A percentile compares a stretch with the other conserved stretches of the same genome.
phyloP scores from a whole-genome alignment of 1,140 invertebrate genomes.

The Episyrphus balteatus region DNA sequence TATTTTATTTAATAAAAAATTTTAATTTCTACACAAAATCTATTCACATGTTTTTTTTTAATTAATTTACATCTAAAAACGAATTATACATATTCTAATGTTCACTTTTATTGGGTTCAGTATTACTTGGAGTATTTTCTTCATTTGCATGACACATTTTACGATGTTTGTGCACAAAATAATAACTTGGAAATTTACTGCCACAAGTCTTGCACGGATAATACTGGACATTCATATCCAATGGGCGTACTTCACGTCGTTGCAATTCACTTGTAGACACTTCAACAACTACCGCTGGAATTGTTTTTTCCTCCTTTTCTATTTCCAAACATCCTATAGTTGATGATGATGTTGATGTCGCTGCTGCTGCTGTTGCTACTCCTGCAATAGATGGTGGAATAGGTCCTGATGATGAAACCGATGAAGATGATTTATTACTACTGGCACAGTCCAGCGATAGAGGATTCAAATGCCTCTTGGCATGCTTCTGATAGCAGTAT shows the following conservation, averaged over 20 bases:
- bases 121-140: constrained; percentile 18
- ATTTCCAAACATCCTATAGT: constrained; percentile 4
- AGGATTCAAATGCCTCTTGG: constrained; percentile 53
- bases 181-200: constrained; percentile 83
- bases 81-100: not conserved
- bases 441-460: constrained; percentile 32
- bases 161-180: constrained; percentile 85
- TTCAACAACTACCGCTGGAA: not conserved
- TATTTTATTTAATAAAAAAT: not conserved
- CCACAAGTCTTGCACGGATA: constrained; percentile 88
- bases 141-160: constrained; percentile 70
- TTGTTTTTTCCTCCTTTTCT: not conserved
- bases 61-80: not conserved
- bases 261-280: constrained; percentile 7
- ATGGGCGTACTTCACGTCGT: constrained; percentile 46
- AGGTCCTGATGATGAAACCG: constrained; percentile 3
- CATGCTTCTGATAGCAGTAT: constrained; percentile 72
- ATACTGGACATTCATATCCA: constrained; percentile 77
- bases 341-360: not conserved
- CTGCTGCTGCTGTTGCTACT: constrained; percentile 1
- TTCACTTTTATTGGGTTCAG: not conserved
- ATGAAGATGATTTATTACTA: constrained; percentile 3
- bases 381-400: constrained; percentile 3
- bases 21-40: not conserved
- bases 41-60: not conserved